Base-by-base conservation (phyloP, 2,888 invertebrate species). In the Melieria crassipennis region DNA sequence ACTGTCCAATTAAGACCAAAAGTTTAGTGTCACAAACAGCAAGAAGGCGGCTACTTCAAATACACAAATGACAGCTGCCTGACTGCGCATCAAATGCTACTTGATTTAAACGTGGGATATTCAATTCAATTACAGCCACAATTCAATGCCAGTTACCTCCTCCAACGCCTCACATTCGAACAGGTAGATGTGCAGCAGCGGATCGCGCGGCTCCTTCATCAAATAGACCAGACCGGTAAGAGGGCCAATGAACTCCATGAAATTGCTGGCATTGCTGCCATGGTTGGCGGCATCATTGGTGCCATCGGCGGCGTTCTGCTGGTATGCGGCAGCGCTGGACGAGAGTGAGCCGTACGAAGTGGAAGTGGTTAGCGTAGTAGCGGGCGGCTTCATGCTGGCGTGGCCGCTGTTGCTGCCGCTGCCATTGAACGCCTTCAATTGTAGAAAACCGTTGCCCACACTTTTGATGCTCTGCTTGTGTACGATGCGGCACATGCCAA, bases 151-250 rank as follows among this genome's bases (percentile, higher is more conserved):
- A 89, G 92, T 92, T 84, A 94, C 94, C 88, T 93, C 92, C 67
- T 88, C 87, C 0, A 88, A 88, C 55, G 91, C 90, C 73, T 89
- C 88, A 56, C 93, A 91, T 81, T 90, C 90, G 84, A 92, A 94
- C 69, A 94, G 89, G 85, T 92, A 92, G 84, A 92, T 93, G 84
- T 92, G 91, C 46, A 94, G 89, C 4, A 93, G 87, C n/a, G 90
- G 90, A 81, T 93, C 93, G 79, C 89, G 89, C 77, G 92, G 91
- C 82, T 93, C 92, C 79, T 91, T 89, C 73, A 93, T 88, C 79
- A 93, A 89, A 86, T 94, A 94, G 79, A 94, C 91, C 81, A 94
- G 89, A 80, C 91, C 91, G 64, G 88, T 90, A 73, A 88, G 89
- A 74, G 86, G 88, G 13, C 89, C 91, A 70, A 88, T 89, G 7